Base-by-base conservation (phyloP, 1,140 invertebrate genomes). In the Caenorhabditis inopinata region DNA sequence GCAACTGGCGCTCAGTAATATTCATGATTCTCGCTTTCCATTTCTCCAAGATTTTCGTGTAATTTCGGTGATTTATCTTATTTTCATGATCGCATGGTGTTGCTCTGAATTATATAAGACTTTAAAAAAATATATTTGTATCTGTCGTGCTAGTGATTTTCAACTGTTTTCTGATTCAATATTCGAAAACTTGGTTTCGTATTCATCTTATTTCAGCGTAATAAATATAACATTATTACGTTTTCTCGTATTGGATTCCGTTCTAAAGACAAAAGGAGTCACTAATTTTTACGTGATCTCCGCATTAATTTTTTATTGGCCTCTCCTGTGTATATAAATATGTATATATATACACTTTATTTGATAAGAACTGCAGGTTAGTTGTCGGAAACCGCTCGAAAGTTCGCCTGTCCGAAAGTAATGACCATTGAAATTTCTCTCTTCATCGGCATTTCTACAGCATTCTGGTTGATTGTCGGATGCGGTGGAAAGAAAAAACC, bases 401-500 rank as follows among this genome's bases (percentile, higher is more conserved):
- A 18, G 12, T 68, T 68, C 23, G 32, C 38, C n/a, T 21, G n/a
- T 68, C 32, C 32, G 32, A n/a, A 42, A 21, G 38, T 38, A 38
- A 68, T 68, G 58, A 25, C 32, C 29, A 42, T 42, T 42, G 58
- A 25, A 68, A 68, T 68, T 38, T 38, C 32, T 68, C 29, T 68
- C 32, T 68, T 68, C 32, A 42, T 68, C 58, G 58, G 58, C 58
- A 68, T 68, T 32, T 18, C 58, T 42, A 38, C 32, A 9, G 7
- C 58, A 11, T 18, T 35, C 11, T 68, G 32, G 58, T 38, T 68
- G 29, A 35, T 68, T n/a, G 32, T 21, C 32, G 58, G 58, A 68
- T 68, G 58, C n/a, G 58, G 58, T 14, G 32, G 58, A 68, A 68
- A 68, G 58, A 68, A 68, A 18, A 68, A 68, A 21, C 18, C n/a